These are phyloP conservation scores for Pan paniscus DNA, from an alignment of 2,113 vertebrate species.

Conservation along the genomic window DNA sequence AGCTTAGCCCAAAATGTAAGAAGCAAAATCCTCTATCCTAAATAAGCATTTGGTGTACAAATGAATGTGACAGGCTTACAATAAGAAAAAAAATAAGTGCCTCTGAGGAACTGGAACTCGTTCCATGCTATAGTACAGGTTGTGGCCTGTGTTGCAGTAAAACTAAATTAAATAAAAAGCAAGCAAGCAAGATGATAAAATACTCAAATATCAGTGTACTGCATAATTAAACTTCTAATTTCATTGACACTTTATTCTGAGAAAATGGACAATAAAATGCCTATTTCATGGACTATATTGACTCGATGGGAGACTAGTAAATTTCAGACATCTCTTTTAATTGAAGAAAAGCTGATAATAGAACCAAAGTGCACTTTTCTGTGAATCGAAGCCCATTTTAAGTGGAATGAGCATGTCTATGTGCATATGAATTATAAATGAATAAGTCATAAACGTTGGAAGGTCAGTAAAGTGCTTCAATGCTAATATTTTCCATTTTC, in stretches of 20 bases:
- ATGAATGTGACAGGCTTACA: slow-evolving; percentile 35
- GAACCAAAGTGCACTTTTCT: not conserved
- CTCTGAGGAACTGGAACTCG: not conserved
- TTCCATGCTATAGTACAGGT: not conserved
- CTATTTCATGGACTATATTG: not conserved
- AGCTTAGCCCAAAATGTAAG: not conserved
- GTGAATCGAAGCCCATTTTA: not conserved
- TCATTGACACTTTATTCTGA: not conserved
- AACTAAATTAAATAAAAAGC: slow-evolving; percentile 40
- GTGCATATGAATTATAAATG: not conserved
- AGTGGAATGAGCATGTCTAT: not conserved
- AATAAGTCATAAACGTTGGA: not conserved
- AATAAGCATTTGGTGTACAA: slow-evolving; percentile 26
- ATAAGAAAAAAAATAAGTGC: not conserved
- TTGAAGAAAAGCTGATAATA: slow-evolving; percentile 14
- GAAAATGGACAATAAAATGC: slow-evolving; percentile 49
- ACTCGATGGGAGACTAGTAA: not conserved
- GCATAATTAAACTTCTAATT: slow-evolving; percentile 44
- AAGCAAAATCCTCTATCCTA: not conserved
- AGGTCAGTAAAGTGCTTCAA: not conserved
- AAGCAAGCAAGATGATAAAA: slow-evolving; percentile 5
- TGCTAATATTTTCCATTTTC: not conserved
- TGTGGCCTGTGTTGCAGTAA: not conserved
- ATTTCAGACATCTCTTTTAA: slow-evolving; percentile 17
- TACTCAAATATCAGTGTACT: not conserved